Conservation (phyloP, 1,140 invertebrate species). For the Scaptomyza montana region DNA sequence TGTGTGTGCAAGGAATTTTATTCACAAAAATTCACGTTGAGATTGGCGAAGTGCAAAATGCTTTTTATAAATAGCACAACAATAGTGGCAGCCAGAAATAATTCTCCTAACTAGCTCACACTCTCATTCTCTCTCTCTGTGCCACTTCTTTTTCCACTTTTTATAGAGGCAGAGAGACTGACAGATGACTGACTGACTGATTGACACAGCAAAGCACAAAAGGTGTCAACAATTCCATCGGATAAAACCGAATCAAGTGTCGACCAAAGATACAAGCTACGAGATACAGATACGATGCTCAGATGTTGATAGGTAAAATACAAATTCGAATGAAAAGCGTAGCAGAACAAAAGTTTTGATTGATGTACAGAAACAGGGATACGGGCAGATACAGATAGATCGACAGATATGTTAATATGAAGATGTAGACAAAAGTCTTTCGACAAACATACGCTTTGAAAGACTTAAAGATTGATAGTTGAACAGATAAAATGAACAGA, state of each 20-base stretch:
- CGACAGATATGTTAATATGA: too few relatives aligned
- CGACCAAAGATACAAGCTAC: constrained; percentile 13
- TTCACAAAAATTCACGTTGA: constrained; percentile 39
- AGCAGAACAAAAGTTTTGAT: neutral
- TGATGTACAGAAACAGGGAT: neutral
- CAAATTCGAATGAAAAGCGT: neutral
- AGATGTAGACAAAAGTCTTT: too few relatives aligned
- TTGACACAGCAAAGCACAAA: constrained; percentile 46
- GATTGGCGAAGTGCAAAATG: constrained; percentile 42
- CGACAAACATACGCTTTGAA: too few relatives aligned
- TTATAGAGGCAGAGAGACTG: constrained; percentile 9
- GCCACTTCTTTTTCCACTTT: neutral
- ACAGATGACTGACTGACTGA: constrained; percentile 34
- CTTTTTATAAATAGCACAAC: constrained; percentile 51
- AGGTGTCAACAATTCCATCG: constrained; percentile 63
- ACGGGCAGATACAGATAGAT: too few relatives aligned
- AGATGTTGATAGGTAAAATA: constrained; percentile 9
- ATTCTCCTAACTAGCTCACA: neutral
- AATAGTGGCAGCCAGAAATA: constrained; percentile 20
- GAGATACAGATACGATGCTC: neutral
- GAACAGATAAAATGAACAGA: too few relatives aligned
- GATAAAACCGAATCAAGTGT: too few relatives aligned
- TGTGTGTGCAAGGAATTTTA: constrained; percentile 7
- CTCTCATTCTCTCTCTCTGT: neutral
- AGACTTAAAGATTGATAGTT: too few relatives aligned